Base-by-base conservation (phyloP, 2,113 vertebrate genomes). In the Nannospalax galili region DNA sequence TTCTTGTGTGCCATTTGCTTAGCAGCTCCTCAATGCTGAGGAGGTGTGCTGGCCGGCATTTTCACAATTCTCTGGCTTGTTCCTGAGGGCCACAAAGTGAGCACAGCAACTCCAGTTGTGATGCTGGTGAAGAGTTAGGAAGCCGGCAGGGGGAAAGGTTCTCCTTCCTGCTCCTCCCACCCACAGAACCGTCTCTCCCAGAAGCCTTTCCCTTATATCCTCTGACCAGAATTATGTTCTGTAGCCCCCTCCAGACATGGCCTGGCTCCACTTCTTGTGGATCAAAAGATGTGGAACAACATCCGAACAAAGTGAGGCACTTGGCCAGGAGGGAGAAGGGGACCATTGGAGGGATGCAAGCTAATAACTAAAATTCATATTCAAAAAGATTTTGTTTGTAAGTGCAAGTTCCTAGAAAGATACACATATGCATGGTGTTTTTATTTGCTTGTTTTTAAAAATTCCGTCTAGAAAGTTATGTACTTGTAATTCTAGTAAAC, bases 381-480 rank as follows among this genome's bases (percentile, higher is more conserved):
- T 79, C 30, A 79, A 24, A 75, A 56, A 2, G 17, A n/a, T 26
- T 35, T 80, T 37, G 84, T 93, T 91, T 85, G 67, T 2, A 67
- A 60, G 12, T 70, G 93, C 77, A 81, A 73, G 56, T 88, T 90
- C 72, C 28, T 56, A 84, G 64, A 90, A 90, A 32, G 9, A 11
- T 78, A 12, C 56, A 10, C 35, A n/a, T 45, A n/a, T 70, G 70
- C 81, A 32, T 80, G 35, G 6, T 28, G 10, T 60, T 87, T 84
- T 86, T 60, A 62, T 93, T 88, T 91, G 20, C 35, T 75, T 82
- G 12, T n/a, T 96, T 89, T n/a, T n/a, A 60, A 64, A 92, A 77
- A 22, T 65, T 94, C 28, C 77, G 30, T 79, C 2, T 78, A 80
- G 69, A 58, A 73, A 69, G 20, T 75, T 84, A n/a, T 30, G 1